phyloP scores from a whole-genome alignment of 2,113 vertebrate species.

The Tenebrosternarchus preto region DNA sequence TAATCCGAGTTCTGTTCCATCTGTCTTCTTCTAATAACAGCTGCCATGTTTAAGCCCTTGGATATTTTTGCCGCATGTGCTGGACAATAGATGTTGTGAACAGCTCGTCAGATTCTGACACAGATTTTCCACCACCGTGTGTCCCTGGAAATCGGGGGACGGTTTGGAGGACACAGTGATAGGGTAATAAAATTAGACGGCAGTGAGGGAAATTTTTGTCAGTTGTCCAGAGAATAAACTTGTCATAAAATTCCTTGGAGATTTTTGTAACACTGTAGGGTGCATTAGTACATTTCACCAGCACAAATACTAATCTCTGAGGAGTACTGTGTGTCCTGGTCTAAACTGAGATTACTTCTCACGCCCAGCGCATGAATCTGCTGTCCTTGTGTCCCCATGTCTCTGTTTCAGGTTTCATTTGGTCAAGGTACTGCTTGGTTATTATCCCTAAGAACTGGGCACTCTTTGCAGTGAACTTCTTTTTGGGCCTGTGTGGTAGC shows the following conservation, averaged over 20 bases:
- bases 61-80: background rate
- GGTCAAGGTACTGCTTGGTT: conserved; percentile 89
- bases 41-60: background rate
- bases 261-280: too few relatives aligned
- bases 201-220: too few relatives aligned
- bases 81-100: background rate
- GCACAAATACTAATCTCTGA: too few relatives aligned
- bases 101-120: background rate
- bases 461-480: conserved; percentile 88
- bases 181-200: background rate
- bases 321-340: too few relatives aligned
- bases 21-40: background rate
- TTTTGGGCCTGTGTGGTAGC: conserved; percentile 83
- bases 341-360: background rate
- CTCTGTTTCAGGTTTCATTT: conserved; percentile 78
- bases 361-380: background rate
- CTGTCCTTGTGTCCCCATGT: background rate
- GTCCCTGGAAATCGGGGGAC: background rate
- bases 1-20: background rate
- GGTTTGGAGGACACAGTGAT: background rate
- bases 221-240: too few relatives aligned
- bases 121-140: background rate
- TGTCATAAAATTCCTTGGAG: too few relatives aligned
- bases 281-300: too few relatives aligned
- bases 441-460: conserved; percentile 88